Evolutionary conservation across 1,140 invertebrate genomes (phyloP), one percentile per base, ranked within the genome.

Genomic region (Mactra quadrangularis): DNA sequence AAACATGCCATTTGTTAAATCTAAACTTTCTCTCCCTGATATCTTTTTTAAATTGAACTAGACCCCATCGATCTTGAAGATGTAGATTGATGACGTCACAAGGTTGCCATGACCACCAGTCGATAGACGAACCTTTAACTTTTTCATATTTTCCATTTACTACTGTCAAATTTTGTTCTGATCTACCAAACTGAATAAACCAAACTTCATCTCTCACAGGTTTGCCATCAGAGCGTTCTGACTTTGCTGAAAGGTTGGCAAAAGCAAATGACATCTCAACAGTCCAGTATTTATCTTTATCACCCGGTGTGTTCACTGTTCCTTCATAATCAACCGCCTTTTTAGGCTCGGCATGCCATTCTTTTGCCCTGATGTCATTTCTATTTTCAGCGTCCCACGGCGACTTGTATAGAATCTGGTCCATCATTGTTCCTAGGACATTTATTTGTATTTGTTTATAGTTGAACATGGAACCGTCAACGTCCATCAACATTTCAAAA

Each of bases 391-490:
- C 59, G 38, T 78, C 75, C 41, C 35, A 78, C 0, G 75, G 75
- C 3, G 75, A 78, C 60, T 52, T 66, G 33, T 52, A 66, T 22
- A 78, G 25, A 27, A 64, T 3, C 25, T 78, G 75, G 47, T 78
- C 75, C 77, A 79, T 79, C 62, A 79, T 70, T 27, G 77, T 70
- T 4, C 77, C 77, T 19, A 79, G 52, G 9, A 70, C 77, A 38
- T 79, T 79, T 22, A 79, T 79, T 29, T 79, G 77, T 11, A 79
- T 38, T 55, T 79, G 77, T 59, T 79, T 79, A 62, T 70, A 79
- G 52, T 79, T 79, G n/a, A 79, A 79, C 62, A 79, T 41, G 0
- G 77, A 33, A 1, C 77, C 77, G 27, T 79, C 77, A 19, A 79
- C 77, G 52, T 79, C 77, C 53, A 79, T 70, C 7, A 79, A 31